These are phyloP conservation scores for Druceiella hillmani DNA, from an alignment of 2,888 invertebrate genomes.

Conservation along the genomic window DNA sequence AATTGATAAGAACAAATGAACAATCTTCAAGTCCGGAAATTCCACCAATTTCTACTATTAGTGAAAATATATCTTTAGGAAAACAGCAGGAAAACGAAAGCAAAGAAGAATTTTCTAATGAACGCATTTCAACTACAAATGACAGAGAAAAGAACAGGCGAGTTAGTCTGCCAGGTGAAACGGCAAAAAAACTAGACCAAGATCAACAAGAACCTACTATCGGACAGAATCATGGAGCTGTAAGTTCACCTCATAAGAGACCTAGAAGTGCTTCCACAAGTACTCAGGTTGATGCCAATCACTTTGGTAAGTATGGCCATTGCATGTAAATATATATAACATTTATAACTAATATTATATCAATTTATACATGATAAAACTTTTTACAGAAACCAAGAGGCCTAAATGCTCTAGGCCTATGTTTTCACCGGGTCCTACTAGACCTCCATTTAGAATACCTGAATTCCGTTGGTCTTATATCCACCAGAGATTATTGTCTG, in stretches of 20 bases:
- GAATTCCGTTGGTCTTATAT: slow-evolving; percentile 99
- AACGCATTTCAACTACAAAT: slow-evolving; percentile 30
- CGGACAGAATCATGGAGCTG: slow-evolving; percentile 40
- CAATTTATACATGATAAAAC: background rate
- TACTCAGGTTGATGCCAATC: slow-evolving; percentile 79
- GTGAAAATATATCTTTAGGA: slow-evolving; percentile 59
- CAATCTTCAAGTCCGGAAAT: slow-evolving; percentile 52
- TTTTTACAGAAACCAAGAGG: slow-evolving; percentile 46
- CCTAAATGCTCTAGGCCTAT: slow-evolving; percentile 74
- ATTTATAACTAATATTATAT: slow-evolving; percentile 1
- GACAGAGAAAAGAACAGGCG: slow-evolving; percentile 49
- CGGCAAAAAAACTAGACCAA: slow-evolving; percentile 44
- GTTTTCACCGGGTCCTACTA: slow-evolving; percentile 89
- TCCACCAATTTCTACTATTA: slow-evolving; percentile 67
- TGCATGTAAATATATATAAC: slow-evolving; percentile 4
- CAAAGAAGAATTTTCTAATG: slow-evolving; percentile 32
- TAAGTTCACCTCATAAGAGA: slow-evolving; percentile 60
- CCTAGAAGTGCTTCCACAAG: slow-evolving; percentile 76
- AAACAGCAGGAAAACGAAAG: slow-evolving; percentile 36
- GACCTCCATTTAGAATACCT: slow-evolving; percentile 96
- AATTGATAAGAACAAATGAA: slow-evolving; percentile 31
- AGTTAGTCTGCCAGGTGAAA: slow-evolving; percentile 56
- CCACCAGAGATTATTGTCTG: slow-evolving; percentile 92
- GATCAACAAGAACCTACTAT: slow-evolving; percentile 37
- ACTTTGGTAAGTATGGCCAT: slow-evolving; percentile 61